A percentile compares a stretch with the other conserved stretches of the same genome.
Conservation (phyloP, 2,888 invertebrate species). For the Eumacrocentrus americanus region DNA sequence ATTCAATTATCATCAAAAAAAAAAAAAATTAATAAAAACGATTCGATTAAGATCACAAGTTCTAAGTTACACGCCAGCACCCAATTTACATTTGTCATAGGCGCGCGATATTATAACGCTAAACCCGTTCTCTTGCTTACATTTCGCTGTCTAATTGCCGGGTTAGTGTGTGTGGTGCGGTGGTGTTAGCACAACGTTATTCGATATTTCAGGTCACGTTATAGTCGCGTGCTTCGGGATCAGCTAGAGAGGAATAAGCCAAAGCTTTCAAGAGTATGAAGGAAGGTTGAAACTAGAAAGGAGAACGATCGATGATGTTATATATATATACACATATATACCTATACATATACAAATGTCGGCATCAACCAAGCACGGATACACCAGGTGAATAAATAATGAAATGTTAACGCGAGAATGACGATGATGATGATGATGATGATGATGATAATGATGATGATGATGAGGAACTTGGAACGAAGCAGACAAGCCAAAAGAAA, state of each 20-base stretch:
- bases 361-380: constrained; percentile 14
- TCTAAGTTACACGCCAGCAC: not conserved
- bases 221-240: constrained; percentile 22
- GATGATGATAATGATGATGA: too few species aligned
- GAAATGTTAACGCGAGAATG: constrained; percentile 1
- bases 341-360: constrained; percentile 7
- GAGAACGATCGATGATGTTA: constrained; percentile 39
- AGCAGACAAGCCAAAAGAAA: too few species aligned
- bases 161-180: not conserved
- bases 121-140: not conserved
- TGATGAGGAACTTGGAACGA: too few species aligned
- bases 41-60: not conserved
- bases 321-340: not conserved
- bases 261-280: not conserved
- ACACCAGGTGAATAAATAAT: constrained; percentile 15
- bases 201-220: constrained; percentile 37
- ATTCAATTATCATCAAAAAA: not conserved
- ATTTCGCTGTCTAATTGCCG: constrained; percentile 8
- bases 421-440: too few species aligned
- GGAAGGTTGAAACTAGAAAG: constrained; percentile 38
- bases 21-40: not conserved
- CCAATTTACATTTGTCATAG: not conserved
- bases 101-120: not conserved
- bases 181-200: constrained; percentile 11
- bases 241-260: not conserved